Evolutionary conservation across 2,113 vertebrate genomes (phyloP).

Genomic region (Mustelus asterias): DNA sequence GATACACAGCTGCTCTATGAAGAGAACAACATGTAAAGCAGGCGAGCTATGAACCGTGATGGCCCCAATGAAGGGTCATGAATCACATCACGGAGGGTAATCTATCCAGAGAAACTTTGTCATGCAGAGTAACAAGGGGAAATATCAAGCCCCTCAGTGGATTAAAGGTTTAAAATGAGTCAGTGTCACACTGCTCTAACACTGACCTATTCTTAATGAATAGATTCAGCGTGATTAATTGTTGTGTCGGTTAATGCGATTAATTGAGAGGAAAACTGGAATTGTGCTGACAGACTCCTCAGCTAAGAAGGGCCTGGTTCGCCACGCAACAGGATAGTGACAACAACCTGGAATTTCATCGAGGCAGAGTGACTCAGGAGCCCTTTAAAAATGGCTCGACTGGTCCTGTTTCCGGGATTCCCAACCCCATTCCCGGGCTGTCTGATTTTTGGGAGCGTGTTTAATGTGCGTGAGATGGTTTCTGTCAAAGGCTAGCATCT

Average conservation of each 20-base stretch:
- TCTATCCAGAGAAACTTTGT: background rate
- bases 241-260: background rate
- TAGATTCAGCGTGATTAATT: background rate
- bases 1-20: background rate
- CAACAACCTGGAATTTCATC: background rate
- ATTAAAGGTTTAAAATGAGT: constrained; percentile 6
- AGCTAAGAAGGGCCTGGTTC: background rate
- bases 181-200: background rate
- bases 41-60: background rate
- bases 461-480: too few relatives aligned
- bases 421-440: too few relatives aligned
- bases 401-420: too few relatives aligned
- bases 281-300: background rate
- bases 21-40: background rate
- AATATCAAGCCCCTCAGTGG: background rate
- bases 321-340: background rate
- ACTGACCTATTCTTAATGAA: background rate
- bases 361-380: too few relatives aligned
- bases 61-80: background rate
- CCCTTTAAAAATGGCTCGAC: too few relatives aligned
- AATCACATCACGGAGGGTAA: background rate
- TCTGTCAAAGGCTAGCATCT: too few relatives aligned
- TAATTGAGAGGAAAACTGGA: background rate
- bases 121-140: background rate
- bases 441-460: too few relatives aligned